Evolutionary conservation across 1,140 invertebrate species (phyloP).

Genomic region (Asbolus verrucosus): DNA sequence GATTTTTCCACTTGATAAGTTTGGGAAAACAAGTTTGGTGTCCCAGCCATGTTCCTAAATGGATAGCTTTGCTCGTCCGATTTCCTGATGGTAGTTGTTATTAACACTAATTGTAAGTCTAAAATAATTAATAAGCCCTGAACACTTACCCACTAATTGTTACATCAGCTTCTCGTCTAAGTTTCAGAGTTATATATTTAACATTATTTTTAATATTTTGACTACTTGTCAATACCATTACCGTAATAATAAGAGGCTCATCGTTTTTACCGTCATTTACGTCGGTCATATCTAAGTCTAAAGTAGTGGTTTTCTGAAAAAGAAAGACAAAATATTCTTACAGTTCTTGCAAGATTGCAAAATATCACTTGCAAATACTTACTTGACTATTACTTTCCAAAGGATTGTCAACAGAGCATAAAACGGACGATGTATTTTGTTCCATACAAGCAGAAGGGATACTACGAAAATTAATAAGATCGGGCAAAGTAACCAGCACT

Average conservation of each 20-base stretch:
- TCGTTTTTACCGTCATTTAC: slow-evolving; percentile 57
- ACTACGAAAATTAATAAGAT: slow-evolving; percentile 58
- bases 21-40: slow-evolving; percentile 40
- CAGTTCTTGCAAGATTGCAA: no score
- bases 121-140: no score
- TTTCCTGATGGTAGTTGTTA: slow-evolving; percentile 60
- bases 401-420: slow-evolving; percentile 62
- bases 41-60: slow-evolving; percentile 43
- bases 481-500: slow-evolving; percentile 58
- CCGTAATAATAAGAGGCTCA: slow-evolving; percentile 56
- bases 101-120: slow-evolving; percentile 43
- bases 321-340: no score
- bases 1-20: slow-evolving; percentile 64
- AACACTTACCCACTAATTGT: slow-evolving; percentile 62
- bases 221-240: slow-evolving; percentile 38
- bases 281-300: slow-evolving; percentile 63
- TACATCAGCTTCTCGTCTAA: slow-evolving; percentile 61
- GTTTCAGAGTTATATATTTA: slow-evolving; percentile 56
- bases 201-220: slow-evolving; percentile 54
- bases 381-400: slow-evolving; percentile 55
- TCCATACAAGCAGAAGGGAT: slow-evolving; percentile 57
- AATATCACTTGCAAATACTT: no score
- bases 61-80: slow-evolving; percentile 62
- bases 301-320: slow-evolving; percentile 59
- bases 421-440: slow-evolving; percentile 51